These are phyloP conservation scores for Apodemus sylvaticus DNA, from an alignment of 2,113 vertebrate species.

Conservation along the genomic window DNA sequence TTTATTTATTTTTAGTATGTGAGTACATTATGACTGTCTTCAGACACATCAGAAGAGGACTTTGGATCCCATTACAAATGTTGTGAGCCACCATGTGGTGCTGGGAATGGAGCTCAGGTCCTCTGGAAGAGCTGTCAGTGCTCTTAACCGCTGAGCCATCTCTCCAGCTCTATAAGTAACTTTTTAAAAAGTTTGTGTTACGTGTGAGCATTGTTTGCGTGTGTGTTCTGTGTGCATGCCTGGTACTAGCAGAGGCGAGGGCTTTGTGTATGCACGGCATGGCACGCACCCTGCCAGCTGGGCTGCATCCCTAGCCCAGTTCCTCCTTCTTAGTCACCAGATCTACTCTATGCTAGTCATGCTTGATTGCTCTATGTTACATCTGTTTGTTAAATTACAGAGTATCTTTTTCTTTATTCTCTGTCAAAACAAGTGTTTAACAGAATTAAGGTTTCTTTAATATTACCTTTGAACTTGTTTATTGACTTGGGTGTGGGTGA, in stretches of 20 bases:
- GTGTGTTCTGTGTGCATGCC: neutral
- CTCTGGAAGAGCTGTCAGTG: too few relatives aligned
- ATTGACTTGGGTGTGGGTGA: neutral
- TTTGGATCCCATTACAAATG: too few relatives aligned
- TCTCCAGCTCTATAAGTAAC: neutral
- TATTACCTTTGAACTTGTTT: slow-evolving; percentile 30
- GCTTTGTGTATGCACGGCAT: neutral
- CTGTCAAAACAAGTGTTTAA: neutral
- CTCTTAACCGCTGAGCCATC: too few relatives aligned
- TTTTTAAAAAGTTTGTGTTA: neutral
- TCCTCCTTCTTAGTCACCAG: neutral
- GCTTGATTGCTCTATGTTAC: neutral
- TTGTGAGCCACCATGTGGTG: too few relatives aligned
- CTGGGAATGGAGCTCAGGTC: too few relatives aligned
- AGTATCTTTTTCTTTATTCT: neutral
- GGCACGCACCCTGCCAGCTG: neutral
- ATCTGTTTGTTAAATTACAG: neutral
- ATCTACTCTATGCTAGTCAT: too few relatives aligned
- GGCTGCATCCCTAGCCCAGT: neutral
- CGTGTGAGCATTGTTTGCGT: neutral
- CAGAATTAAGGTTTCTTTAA: slow-evolving; percentile 36
- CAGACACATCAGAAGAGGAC: too few relatives aligned
- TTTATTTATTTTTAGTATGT: too few relatives aligned
- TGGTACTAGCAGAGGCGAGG: neutral
- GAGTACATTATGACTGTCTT: too few relatives aligned